These are phyloP conservation scores for Eonycteris spelaea DNA, from an alignment of 2,113 vertebrate genomes.

Conservation along the genomic window DNA sequence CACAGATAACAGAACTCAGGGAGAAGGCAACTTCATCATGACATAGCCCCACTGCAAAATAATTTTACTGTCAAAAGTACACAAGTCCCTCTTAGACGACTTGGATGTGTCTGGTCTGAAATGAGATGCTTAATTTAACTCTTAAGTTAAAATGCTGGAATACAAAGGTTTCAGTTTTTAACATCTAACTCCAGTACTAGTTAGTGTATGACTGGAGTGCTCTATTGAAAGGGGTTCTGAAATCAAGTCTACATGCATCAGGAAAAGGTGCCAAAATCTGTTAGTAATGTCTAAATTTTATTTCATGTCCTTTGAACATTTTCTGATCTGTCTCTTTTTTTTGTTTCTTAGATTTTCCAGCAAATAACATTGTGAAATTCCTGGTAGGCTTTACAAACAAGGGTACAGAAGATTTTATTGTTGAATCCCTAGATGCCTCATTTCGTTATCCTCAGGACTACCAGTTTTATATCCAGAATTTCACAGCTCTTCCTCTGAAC, in stretches of 20 bases:
- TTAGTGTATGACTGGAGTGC: neutral
- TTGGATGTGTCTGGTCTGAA: neutral
- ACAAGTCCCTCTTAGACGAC: neutral
- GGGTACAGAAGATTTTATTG: constrained; percentile 92
- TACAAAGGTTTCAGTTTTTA: neutral
- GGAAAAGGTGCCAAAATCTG: neutral
- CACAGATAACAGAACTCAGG: neutral
- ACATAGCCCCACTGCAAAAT: neutral
- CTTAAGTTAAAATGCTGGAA: neutral
- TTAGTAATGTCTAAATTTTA: neutral
- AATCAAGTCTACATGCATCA: neutral
- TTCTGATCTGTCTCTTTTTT: constrained; percentile 37
- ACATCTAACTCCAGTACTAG: neutral
- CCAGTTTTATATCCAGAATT: constrained; percentile 99
- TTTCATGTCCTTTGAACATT: neutral
- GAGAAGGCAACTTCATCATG: neutral
- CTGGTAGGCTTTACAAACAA: constrained; percentile 98
- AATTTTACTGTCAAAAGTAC: neutral
- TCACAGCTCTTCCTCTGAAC: constrained; percentile 95
- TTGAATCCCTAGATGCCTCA: constrained; percentile 96
- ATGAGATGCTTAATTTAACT: neutral
- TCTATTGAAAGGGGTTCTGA: neutral
- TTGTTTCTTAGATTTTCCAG: constrained; percentile 91
- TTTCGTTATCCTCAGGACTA: constrained; percentile 99
- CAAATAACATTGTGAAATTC: constrained; percentile 98